Evolutionary conservation across 2,113 vertebrate species (phyloP), one percentile per base, ranked within the genome.

Genomic region (Diglossa brunneiventris): DNA sequence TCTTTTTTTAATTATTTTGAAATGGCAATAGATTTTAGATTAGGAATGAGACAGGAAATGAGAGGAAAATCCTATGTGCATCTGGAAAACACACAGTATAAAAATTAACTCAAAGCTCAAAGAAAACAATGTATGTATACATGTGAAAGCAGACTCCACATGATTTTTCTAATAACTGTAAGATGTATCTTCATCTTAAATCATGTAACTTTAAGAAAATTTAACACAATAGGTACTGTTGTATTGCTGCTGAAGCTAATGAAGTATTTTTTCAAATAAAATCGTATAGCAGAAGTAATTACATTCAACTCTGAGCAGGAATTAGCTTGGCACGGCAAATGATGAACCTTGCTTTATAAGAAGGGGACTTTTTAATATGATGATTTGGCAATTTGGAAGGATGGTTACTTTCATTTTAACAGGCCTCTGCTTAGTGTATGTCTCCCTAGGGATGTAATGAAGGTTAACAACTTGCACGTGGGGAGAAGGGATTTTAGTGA

Each of bases 381-480:
- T 97, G 94, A 94, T 80, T 74, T 95, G 84, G 84, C 95, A 95
- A 84, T 94, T 94, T 88, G 80, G 81, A 91, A 94, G 95, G 93
- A 92, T 93, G 95, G 84, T 96, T 96, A 97, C 94, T 97, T 97
- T 97, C 95, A 77, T 97, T 97, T 97, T 96, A 96, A 96, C 84
- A 95, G 88, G 74, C 79, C 82, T 96, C 95, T 97, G 95, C 87
- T 96, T 97, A 87, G 92, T 62, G 74, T 83, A 64, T 87, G 86
- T 95, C 85, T 96, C 92, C 91, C 95, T 89, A 61, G 94, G 95
- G 95, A 96, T 84, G 49, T 24, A 87, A 94, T 58, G 70, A 97
- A 88, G 85, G 85, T 94, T 97, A 97, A 97, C 97, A 95, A 97
- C 92, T 87, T 95, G 83, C 95, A 96, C 47, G 64, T 88, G 95